Evolutionary conservation across 2,113 vertebrate genomes (phyloP).

Genomic region (Pelobates fuscus): DNA sequence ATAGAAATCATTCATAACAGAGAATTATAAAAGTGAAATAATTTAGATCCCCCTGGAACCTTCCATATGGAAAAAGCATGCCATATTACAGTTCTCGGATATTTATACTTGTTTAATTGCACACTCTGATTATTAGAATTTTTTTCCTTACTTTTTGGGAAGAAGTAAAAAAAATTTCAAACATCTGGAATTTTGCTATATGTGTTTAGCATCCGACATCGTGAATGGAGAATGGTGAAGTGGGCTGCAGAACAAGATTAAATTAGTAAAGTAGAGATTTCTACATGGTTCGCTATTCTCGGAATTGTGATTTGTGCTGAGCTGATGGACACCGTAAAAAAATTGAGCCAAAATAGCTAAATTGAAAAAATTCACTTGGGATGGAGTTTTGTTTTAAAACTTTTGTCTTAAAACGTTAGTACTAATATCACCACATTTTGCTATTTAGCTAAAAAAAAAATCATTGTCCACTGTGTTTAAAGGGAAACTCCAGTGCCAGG

Average conservation of each 20-base stretch:
- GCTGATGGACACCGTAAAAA: too few species aligned
- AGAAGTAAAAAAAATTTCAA: not conserved
- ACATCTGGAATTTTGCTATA: constrained; percentile 29
- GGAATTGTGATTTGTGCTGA: too few species aligned
- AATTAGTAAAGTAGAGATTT: not conserved
- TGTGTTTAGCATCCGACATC: not conserved
- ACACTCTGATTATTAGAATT: constrained; percentile 5
- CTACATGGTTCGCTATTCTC: too few species aligned
- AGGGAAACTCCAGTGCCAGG: too few species aligned
- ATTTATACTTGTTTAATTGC: constrained; percentile 25
- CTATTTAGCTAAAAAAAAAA: too few species aligned
- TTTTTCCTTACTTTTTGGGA: not conserved
- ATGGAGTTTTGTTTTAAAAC: too few species aligned
- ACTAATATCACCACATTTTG: too few species aligned
- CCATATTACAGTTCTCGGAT: constrained; percentile 3
- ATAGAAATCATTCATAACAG: constrained; percentile 9
- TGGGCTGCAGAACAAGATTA: not conserved
- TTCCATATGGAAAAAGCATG: constrained; percentile 20
- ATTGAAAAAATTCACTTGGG: too few species aligned
- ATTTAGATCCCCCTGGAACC: constrained; percentile 10
- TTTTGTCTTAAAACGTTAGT: too few species aligned
- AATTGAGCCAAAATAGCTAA: too few species aligned
- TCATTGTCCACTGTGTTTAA: too few species aligned
- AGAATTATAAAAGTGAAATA: constrained; percentile 14
- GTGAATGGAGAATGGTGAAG: not conserved